Conservation (phyloP, 2,888 invertebrate species). For the Caenorhabditis virilis region DNA sequence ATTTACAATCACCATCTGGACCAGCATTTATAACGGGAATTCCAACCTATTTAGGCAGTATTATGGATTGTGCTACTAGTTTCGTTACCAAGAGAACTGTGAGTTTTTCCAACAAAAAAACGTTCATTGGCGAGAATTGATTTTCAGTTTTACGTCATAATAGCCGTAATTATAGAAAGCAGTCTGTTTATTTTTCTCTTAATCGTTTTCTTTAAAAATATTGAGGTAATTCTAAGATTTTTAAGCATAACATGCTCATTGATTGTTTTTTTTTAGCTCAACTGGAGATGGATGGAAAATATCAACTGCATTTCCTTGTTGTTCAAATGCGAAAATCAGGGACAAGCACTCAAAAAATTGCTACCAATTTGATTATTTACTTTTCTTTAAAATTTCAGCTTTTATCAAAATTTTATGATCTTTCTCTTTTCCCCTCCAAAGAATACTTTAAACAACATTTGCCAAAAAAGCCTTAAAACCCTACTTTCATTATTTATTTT, state of each 20-base stretch:
- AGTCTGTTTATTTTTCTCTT: conserved; percentile 2
- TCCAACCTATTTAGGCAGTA: not conserved
- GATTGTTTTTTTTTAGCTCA: conserved; percentile 9
- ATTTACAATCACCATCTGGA: not conserved
- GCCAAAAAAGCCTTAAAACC: no score
- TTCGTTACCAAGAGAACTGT: conserved; percentile 9
- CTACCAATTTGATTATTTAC: conserved; percentile 59
- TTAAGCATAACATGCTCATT: not conserved
- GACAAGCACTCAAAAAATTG: conserved; percentile 60
- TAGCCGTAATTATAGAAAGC: conserved; percentile 7
- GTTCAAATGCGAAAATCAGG: conserved; percentile 63
- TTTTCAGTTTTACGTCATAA: conserved; percentile 24
- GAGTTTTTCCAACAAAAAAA: not conserved
- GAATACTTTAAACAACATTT: no score
- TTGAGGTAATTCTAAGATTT: conserved; percentile 3
- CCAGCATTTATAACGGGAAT: not conserved
- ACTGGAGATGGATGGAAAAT: conserved; percentile 37
- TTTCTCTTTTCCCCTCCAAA: no score
- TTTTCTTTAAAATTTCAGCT: no score
- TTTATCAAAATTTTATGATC: no score
- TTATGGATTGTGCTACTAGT: not conserved
- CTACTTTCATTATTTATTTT: no score
- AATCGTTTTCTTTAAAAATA: conserved; percentile 22
- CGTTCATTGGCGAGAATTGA: not conserved
- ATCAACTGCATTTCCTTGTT: conserved; percentile 46